phyloP scores from a whole-genome alignment of 2,888 invertebrate genomes.

The Tanytarsus gracilentus region DNA sequence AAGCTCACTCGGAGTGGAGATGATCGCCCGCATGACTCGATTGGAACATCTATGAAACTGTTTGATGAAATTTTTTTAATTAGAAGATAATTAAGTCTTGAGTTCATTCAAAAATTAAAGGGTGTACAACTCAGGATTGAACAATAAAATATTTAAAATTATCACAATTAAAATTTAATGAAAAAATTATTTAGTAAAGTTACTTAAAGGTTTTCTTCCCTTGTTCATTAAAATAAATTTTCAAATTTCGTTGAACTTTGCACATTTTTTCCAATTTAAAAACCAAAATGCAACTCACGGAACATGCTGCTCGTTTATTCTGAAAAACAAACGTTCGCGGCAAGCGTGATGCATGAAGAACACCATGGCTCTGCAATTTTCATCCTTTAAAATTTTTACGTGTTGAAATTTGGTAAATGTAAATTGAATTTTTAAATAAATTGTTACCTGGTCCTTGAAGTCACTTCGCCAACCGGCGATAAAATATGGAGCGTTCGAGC shows the following conservation, averaged over 20 bases:
- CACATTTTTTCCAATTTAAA: no score
- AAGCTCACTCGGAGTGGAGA: conserved; percentile 64
- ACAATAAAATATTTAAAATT: background rate
- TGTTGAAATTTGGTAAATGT: background rate
- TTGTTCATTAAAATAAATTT: no score
- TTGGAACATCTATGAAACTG: conserved; percentile 66
- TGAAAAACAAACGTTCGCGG: background rate
- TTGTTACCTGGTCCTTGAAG: conserved; percentile 51
- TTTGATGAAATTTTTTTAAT: background rate
- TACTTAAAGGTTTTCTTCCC: no score
- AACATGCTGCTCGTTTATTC: background rate
- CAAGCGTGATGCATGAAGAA: conserved; percentile 72
- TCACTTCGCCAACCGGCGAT: conserved; percentile 83
- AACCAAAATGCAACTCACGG: conserved; percentile 1
- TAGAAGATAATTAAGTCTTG: background rate
- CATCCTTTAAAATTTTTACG: conserved; percentile 48
- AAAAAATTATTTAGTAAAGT: no score
- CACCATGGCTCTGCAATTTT: conserved; percentile 65
- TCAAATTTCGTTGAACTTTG: no score
- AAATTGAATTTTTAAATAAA: background rate
- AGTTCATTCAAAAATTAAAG: background rate
- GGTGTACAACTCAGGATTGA: background rate
- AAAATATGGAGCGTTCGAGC: conserved; percentile 69
- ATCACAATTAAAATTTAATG: background rate
- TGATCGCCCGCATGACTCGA: conserved; percentile 69